phyloP scores from a whole-genome alignment of 1,140 invertebrate species.

The Microplitis mediator region DNA sequence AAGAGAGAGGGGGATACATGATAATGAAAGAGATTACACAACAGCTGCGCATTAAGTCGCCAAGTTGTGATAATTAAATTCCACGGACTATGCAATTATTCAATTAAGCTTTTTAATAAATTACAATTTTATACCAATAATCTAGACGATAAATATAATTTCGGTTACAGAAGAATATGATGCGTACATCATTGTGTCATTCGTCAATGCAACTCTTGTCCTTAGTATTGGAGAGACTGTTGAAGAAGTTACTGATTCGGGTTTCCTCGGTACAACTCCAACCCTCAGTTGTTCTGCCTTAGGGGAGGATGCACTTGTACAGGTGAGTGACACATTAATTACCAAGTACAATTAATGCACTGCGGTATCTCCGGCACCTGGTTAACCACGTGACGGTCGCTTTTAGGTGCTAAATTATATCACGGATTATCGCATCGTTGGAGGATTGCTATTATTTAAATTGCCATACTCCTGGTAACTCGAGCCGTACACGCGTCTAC shows the following conservation, averaged over 20 bases:
- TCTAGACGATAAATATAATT: constrained; percentile 56
- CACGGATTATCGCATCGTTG: constrained; percentile 52
- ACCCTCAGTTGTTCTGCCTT: constrained; percentile 96
- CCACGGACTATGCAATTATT: neutral
- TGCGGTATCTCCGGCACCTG: constrained; percentile 56
- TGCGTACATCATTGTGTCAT: constrained; percentile 99
- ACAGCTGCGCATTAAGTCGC: neutral
- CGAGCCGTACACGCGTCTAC: constrained; percentile 16
- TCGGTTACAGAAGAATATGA: constrained; percentile 94
- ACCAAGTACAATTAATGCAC: constrained; percentile 36
- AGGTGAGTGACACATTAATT: constrained; percentile 67
- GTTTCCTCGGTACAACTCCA: constrained; percentile 97
- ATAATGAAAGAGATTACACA: neutral
- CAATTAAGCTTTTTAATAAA: constrained; percentile 14
- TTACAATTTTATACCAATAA: constrained; percentile 21
- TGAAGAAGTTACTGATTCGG: constrained; percentile 99
- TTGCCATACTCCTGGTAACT: constrained; percentile 44
- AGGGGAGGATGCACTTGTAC: constrained; percentile 96
- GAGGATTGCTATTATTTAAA: constrained; percentile 37
- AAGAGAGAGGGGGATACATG: too few species aligned
- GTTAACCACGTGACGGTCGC: constrained; percentile 53
- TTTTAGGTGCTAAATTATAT: constrained; percentile 49
- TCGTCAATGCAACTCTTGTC: constrained; percentile 99
- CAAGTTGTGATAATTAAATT: too few species aligned
- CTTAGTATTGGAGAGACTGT: constrained; percentile 99